These are phyloP conservation scores for Turritopsis dohrnii DNA, from an alignment of 30 jellyfish, hydroid and myxozoan genomes.

Conservation along the genomic window DNA sequence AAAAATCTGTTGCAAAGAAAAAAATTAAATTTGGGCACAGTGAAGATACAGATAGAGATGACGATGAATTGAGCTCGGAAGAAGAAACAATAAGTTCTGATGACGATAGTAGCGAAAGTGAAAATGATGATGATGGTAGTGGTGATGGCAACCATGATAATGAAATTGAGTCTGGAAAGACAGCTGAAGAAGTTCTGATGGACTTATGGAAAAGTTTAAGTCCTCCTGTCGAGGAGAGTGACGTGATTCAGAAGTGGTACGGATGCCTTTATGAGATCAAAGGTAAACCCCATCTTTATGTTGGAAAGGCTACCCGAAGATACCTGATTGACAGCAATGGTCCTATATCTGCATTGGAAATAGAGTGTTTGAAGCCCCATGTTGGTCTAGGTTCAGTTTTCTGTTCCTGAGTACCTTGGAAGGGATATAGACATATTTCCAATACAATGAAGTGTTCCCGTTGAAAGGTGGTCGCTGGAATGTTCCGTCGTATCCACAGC, in stretches of 20 bases:
- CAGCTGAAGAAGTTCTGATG: not conserved
- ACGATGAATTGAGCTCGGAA: not conserved
- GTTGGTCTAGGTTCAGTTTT: not conserved
- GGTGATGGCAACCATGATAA: not conserved
- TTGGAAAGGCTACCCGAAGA: not conserved
- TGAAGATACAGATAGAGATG: slow-evolving; percentile 5
- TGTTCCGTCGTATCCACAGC: slow-evolving; percentile 11
- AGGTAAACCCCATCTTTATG: not conserved
- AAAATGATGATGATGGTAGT: not conserved
- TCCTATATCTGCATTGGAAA: not conserved
- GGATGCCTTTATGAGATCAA: slow-evolving; percentile 2
- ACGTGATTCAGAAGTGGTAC: not conserved
- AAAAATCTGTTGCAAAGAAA: slow-evolving; percentile 1
- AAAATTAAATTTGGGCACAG: not conserved
- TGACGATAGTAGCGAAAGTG: not conserved
- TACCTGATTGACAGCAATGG: not conserved
- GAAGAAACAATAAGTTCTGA: not conserved
- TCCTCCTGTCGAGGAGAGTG: slow-evolving; percentile 1
- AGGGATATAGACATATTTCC: slow-evolving; percentile 5
- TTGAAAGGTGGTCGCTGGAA: slow-evolving; percentile 11
- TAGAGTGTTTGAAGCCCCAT: not conserved
- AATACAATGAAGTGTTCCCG: slow-evolving; percentile 1
- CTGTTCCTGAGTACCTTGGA: too few species aligned
- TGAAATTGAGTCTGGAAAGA: not conserved
- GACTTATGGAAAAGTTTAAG: slow-evolving; percentile 3